Evolutionary conservation across 2,113 vertebrate species (phyloP).

Genomic region (Theristicus caerulescens): DNA sequence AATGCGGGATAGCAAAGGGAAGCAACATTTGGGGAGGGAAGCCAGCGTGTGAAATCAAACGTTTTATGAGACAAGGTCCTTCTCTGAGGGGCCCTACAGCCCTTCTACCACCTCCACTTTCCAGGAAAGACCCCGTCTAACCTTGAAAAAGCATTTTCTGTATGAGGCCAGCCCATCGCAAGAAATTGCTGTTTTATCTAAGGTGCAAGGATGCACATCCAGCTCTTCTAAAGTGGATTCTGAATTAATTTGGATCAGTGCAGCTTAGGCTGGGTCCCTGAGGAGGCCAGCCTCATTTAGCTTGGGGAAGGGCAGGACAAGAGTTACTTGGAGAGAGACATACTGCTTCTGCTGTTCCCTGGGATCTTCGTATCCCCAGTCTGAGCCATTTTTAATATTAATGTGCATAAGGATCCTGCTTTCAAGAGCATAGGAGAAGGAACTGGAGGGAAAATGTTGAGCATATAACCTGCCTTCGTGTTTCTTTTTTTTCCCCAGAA

Average conservation of each 20-base stretch:
- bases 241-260: not conserved
- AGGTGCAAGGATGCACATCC: not conserved
- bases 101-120: not conserved
- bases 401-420: not conserved
- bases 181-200: accelerated
- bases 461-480: not conserved
- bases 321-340: not conserved
- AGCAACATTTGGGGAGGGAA: not conserved
- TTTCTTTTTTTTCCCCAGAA: not conserved
- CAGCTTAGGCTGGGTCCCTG: not conserved
- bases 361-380: not conserved
- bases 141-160: not conserved
- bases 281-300: not conserved
- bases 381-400: not conserved
- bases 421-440: not conserved
- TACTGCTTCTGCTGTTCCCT: not conserved
- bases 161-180: not conserved
- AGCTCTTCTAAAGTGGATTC: not conserved
- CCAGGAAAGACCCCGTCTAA: not conserved
- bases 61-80: not conserved
- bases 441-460: not conserved
- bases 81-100: not conserved
- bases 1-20: not conserved
- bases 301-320: not conserved
- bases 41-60: not conserved